phyloP scores from a whole-genome alignment of 2,113 vertebrate species.

The Paedocypris sp. region DNA sequence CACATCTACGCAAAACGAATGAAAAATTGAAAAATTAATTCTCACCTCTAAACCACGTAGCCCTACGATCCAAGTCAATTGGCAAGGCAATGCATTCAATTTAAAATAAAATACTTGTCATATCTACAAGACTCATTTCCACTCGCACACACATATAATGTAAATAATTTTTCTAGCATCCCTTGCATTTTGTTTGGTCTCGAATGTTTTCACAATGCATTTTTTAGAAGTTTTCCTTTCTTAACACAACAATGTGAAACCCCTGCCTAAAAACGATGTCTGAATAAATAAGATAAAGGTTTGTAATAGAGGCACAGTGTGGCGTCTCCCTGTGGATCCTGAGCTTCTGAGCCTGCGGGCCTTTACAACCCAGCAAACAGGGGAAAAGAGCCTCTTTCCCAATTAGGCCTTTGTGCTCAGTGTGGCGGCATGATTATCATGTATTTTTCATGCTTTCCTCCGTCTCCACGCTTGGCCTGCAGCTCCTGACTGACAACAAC shows the following conservation, averaged over 20 bases:
- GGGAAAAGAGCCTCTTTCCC: constrained; percentile 24
- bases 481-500: constrained; percentile 45
- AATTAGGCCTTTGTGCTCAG: constrained; percentile 46
- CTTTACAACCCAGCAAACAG: constrained; percentile 30
- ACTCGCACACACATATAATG: too few species aligned
- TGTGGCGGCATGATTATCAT: constrained; percentile 51
- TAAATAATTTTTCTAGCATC: too few species aligned
- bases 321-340: constrained; percentile 8
- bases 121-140: too few species aligned
- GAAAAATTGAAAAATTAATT: constrained; percentile 1
- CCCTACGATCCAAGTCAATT: not conserved
- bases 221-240: not conserved
- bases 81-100: too few species aligned
- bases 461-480: constrained; percentile 44
- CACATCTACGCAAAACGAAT: too few species aligned
- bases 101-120: too few species aligned
- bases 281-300: constrained; percentile 37
- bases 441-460: constrained; percentile 52
- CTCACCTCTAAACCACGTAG: not conserved
- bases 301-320: constrained; percentile 3
- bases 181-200: constrained; percentile 6
- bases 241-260: not conserved
- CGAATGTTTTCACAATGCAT: not conserved
- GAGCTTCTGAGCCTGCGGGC: constrained; percentile 20
- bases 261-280: constrained; percentile 15